phyloP scores from a whole-genome alignment of 1,140 invertebrate species.

The Conus ventricosus region DNA sequence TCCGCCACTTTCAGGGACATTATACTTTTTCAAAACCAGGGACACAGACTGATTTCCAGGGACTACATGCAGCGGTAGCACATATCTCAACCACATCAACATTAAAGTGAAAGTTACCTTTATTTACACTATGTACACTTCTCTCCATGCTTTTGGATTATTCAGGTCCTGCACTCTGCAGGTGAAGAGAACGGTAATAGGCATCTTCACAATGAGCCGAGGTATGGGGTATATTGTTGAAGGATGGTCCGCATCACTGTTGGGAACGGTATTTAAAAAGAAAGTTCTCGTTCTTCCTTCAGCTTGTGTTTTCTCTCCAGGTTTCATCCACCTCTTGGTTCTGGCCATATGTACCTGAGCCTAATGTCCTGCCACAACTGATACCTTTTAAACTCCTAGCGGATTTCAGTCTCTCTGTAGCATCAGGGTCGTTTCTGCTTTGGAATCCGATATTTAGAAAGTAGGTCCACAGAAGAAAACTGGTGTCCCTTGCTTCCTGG shows the following conservation, averaged over 20 bases:
- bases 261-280: neutral
- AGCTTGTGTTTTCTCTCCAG: no score
- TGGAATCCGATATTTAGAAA: constrained; percentile 12
- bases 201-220: constrained; percentile 29
- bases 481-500: neutral
- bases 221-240: constrained; percentile 8
- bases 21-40: no score
- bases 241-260: neutral
- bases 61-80: no score
- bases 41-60: no score
- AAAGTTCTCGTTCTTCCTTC: no score
- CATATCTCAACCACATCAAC: no score
- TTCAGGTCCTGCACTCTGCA: no score
- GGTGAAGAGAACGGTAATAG: no score
- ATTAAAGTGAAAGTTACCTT: no score
- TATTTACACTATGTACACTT: no score
- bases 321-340: neutral
- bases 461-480: constrained; percentile 14
- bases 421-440: neutral
- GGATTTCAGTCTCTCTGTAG: neutral
- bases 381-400: constrained; percentile 10
- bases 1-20: no score
- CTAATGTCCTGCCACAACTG: constrained; percentile 24
- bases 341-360: neutral
- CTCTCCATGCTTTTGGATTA: no score